Evolutionary conservation across 30 jellyfish, hydroid and myxozoan genomes (phyloP).

Genomic region (Rhopilema esculentum): DNA sequence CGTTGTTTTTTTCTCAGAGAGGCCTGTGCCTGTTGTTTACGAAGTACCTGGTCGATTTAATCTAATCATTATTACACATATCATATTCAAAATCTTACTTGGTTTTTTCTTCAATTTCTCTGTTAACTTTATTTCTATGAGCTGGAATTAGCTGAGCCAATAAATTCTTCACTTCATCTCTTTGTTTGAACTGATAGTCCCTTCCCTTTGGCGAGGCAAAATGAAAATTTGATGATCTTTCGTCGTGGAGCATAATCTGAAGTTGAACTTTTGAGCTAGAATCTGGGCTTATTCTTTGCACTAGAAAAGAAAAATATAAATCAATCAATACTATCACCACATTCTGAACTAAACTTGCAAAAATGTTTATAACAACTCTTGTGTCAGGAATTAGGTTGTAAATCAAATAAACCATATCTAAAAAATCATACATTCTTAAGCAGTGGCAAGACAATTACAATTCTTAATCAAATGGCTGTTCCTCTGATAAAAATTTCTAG

Average conservation of each 20-base stretch:
- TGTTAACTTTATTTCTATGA: constrained; percentile 86
- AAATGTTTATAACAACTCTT: no score
- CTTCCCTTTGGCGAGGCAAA: constrained; percentile 89
- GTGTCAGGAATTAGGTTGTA: no score
- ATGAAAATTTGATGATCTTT: constrained; percentile 83
- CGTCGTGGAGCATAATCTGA: constrained; percentile 90
- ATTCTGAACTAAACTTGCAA: no score
- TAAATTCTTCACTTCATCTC: constrained; percentile 87
- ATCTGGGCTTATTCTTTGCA: constrained; percentile 98
- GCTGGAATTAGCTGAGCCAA: constrained; percentile 98
- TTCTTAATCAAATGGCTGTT: no score
- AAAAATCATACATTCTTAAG: no score
- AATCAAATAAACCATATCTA: no score
- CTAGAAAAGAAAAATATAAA: constrained; percentile 37
- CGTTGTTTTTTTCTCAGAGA: no score
- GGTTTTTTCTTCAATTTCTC: constrained; percentile 93
- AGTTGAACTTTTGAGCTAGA: constrained; percentile 97
- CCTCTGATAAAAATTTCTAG: no score
- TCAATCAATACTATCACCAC: neutral
- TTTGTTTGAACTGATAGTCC: constrained; percentile 80
- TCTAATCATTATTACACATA: no score
- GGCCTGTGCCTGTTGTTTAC: no score
- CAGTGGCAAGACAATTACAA: no score
- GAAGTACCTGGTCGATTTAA: no score
- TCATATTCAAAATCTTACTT: constrained; percentile 76